Evolutionary conservation across 2,888 invertebrate genomes (phyloP).

Genomic region (Polydrusus tereticollis): DNA sequence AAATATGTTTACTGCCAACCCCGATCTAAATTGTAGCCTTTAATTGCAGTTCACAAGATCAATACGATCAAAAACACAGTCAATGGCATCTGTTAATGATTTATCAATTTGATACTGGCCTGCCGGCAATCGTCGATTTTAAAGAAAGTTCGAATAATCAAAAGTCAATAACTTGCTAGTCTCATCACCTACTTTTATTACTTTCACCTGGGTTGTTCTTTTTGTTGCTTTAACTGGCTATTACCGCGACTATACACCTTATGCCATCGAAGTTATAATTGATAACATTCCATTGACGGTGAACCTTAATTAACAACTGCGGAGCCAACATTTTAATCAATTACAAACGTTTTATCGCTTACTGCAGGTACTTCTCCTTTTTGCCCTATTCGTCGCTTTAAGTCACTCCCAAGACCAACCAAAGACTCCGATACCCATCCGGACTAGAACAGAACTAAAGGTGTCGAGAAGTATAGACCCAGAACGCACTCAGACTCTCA

Average conservation of each 20-base stretch:
- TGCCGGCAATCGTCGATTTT: neutral
- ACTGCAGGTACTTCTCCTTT: constrained; percentile 35
- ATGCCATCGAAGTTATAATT: constrained; percentile 5
- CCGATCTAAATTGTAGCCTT: neutral
- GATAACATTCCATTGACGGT: constrained; percentile 1
- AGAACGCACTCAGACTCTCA: constrained; percentile 81
- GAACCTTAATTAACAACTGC: no score
- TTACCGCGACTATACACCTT: constrained; percentile 11
- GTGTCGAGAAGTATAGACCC: constrained; percentile 84
- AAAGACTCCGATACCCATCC: constrained; percentile 58
- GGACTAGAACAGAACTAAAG: constrained; percentile 79
- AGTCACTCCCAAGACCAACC: constrained; percentile 57
- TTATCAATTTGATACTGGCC: neutral
- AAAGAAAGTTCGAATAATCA: constrained; percentile 20
- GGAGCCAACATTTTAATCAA: no score
- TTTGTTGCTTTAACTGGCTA: neutral
- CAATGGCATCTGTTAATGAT: neutral
- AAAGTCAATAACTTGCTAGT: constrained; percentile 23
- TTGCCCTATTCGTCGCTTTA: constrained; percentile 59
- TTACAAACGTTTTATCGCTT: neutral
- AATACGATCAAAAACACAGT: neutral
- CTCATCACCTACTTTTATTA: constrained; percentile 46
- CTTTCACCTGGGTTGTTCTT: constrained; percentile 40
- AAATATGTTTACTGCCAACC: no score
- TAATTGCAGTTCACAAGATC: neutral